Conservation (phyloP, 2,113 vertebrate genomes). For the Hemicordylus capensis region DNA sequence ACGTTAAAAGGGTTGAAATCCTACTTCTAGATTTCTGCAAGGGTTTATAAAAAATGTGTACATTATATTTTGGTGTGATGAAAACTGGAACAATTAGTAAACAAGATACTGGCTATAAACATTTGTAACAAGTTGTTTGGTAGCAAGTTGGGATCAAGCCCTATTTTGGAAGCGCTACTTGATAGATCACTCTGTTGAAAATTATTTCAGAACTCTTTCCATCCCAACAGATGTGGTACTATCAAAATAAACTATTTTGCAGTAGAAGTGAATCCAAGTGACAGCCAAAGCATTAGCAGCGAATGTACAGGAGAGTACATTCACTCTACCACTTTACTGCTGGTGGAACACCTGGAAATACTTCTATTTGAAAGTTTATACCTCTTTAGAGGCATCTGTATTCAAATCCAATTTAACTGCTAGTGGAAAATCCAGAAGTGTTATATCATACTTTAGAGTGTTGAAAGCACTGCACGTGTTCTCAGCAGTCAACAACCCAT, state of each 20-base stretch:
- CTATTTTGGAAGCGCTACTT: not conserved
- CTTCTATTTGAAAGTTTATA: not conserved
- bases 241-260: not conserved
- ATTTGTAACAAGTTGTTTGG: not conserved
- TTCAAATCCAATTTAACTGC: not conserved
- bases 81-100: not conserved
- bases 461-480: not conserved
- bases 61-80: not conserved
- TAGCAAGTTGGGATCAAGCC: not conserved
- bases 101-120: not conserved
- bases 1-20: constrained; percentile 5
- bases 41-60: not conserved
- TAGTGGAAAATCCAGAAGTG: not conserved
- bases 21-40: not conserved
- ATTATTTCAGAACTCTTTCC: not conserved
- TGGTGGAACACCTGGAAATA: no score
- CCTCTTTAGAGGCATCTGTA: not conserved
- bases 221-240: not conserved
- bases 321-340: not conserved
- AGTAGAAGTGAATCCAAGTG: not conserved
- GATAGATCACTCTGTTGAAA: not conserved
- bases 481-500: no score
- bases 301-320: not conserved
- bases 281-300: not conserved
- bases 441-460: not conserved